Evolutionary conservation across 1,140 invertebrate species (phyloP).

Genomic region (Musca vetustissima): DNA sequence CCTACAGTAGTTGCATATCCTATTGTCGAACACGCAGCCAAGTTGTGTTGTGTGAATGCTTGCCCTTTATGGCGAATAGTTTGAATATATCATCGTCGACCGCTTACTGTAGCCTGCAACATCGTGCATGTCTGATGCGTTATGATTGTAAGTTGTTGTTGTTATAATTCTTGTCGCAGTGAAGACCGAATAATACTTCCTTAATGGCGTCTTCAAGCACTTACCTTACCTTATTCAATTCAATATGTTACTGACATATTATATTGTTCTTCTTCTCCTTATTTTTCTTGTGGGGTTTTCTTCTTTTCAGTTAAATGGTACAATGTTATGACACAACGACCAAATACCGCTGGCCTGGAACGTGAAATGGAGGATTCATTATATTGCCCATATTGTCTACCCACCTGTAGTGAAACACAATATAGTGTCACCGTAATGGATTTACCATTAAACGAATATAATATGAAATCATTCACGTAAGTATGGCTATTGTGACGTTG

Average conservation of each 20-base stretch:
- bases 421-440: background rate
- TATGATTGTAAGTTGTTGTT: constrained; percentile 43
- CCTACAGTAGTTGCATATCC: constrained; percentile 59
- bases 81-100: constrained; percentile 43
- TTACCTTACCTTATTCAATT: background rate
- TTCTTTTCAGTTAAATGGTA: constrained; percentile 52
- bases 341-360: constrained; percentile 43
- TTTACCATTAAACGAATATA: constrained; percentile 22
- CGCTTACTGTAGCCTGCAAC: constrained; percentile 47
- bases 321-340: constrained; percentile 50
- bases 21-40: constrained; percentile 60
- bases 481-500: constrained; percentile 28
- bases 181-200: background rate
- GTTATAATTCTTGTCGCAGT: too few species aligned
- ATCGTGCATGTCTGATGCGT: constrained; percentile 43
- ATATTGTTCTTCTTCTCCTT: background rate
- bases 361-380: constrained; percentile 52
- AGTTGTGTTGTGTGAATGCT: constrained; percentile 58
- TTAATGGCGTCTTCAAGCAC: background rate
- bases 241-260: background rate
- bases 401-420: constrained; percentile 39
- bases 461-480: constrained; percentile 42
- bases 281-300: too few species aligned
- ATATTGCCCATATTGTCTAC: constrained; percentile 48
- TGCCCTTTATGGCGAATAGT: constrained; percentile 59